phyloP scores from a whole-genome alignment of 2,888 invertebrate genomes.

The Pristionchus japonicus region DNA sequence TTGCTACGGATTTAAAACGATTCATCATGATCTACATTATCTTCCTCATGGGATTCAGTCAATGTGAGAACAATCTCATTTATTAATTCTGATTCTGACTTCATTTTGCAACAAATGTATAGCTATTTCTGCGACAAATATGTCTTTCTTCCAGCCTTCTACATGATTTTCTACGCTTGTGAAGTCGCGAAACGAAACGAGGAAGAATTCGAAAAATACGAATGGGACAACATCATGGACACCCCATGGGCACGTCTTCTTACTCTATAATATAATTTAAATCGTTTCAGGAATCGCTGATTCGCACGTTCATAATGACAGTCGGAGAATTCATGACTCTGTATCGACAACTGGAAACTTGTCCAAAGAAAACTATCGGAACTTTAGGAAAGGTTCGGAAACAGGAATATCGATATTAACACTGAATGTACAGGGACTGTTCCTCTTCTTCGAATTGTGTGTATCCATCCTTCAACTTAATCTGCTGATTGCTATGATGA shows the following conservation, averaged over 20 bases:
- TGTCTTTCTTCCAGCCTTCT: slow-evolving; percentile 79
- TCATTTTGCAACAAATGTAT: no score
- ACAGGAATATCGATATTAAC: not conserved
- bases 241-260: slow-evolving; percentile 50
- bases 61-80: slow-evolving; percentile 76
- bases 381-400: not conserved
- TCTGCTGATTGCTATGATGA: slow-evolving; percentile 99
- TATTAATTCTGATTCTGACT: no score
- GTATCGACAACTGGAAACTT: slow-evolving; percentile 88
- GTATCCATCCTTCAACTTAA: slow-evolving; percentile 94
- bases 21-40: slow-evolving; percentile 96
- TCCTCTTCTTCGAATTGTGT: slow-evolving; percentile 95
- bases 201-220: not conserved
- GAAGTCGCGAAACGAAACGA: slow-evolving; percentile 17
- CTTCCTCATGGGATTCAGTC: slow-evolving; percentile 96
- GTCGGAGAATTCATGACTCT: slow-evolving; percentile 92
- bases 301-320: slow-evolving; percentile 98
- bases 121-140: no score
- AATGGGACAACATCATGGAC: slow-evolving; percentile 39
- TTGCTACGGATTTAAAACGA: slow-evolving; percentile 77
- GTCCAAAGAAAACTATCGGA: not conserved
- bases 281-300: slow-evolving; percentile 86
- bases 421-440: slow-evolving; percentile 79
- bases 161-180: slow-evolving; percentile 88
- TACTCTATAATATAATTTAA: slow-evolving; percentile 68